Percentiles rank a stretch among this genome's conserved stretches.
These are phyloP conservation scores for Epizoanthus fatuus DNA, from an alignment of 92 coral and sea anemone species.

Conservation along the genomic window DNA sequence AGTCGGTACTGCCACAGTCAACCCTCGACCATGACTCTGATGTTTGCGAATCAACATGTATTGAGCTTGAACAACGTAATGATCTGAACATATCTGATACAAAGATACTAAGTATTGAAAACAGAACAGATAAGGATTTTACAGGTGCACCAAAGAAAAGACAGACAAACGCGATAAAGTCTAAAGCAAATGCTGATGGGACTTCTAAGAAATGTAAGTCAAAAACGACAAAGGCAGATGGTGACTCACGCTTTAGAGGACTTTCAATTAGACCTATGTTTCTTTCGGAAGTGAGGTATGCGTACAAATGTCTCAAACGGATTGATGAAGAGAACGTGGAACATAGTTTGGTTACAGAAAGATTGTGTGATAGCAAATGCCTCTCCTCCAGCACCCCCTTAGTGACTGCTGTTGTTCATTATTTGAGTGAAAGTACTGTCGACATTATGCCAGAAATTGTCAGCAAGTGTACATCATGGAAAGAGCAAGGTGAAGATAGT, in stretches of 20 bases:
- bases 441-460: slow-evolving; percentile 63
- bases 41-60: neutral
- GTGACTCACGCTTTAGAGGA: neutral
- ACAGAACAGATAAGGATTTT: neutral
- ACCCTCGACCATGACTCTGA: neutral
- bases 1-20: neutral
- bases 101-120: neutral
- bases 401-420: slow-evolving; percentile 67
- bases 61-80: neutral
- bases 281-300: slow-evolving; percentile 61
- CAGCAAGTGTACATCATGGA: slow-evolving; percentile 43
- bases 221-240: neutral
- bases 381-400: slow-evolving; percentile 71
- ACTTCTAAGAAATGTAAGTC: neutral
- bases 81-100: neutral
- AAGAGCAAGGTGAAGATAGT: slow-evolving; percentile 2
- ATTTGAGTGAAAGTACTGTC: slow-evolving; percentile 43
- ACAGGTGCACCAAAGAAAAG: neutral
- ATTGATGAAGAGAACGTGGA: slow-evolving; percentile 45
- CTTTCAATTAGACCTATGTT: slow-evolving; percentile 56
- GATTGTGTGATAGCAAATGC: slow-evolving; percentile 56
- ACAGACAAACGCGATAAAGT: too few species aligned
- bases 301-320: slow-evolving; percentile 49
- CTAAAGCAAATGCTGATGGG: neutral
- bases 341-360: slow-evolving; percentile 37